phyloP scores from a whole-genome alignment of 2,113 vertebrate species.

The Rhadina sibilatrix region DNA sequence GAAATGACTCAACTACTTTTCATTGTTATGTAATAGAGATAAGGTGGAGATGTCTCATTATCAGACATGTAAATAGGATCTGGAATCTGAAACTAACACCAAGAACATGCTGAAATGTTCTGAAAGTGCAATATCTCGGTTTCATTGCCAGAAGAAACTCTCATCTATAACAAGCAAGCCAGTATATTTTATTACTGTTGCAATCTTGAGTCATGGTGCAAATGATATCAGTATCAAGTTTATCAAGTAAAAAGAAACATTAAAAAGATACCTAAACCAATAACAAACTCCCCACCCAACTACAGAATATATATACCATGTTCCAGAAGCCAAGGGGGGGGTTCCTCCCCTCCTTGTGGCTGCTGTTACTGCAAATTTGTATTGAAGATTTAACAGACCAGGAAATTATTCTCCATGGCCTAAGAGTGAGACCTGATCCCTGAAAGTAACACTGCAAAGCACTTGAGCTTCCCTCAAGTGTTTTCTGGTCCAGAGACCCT shows the following conservation, averaged over 20 bases:
- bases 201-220: background rate
- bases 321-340: background rate
- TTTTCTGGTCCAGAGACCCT: background rate
- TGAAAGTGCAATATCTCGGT: background rate
- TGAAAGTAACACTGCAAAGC: background rate
- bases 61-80: background rate
- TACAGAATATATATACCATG: background rate
- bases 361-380: background rate
- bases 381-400: background rate
- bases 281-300: background rate
- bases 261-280: background rate
- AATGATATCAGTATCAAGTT: background rate
- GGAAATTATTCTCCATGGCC: background rate
- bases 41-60: background rate
- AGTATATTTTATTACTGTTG: background rate
- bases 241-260: background rate
- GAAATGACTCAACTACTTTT: background rate
- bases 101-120: background rate
- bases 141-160: background rate
- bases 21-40: background rate
- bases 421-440: background rate
- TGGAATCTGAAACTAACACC: background rate
- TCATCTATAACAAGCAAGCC: background rate
- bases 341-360: background rate
- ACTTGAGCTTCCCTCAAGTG: rapidly evolving